Conservation (phyloP, 2,113 vertebrate species). For the Mola mola region DNA sequence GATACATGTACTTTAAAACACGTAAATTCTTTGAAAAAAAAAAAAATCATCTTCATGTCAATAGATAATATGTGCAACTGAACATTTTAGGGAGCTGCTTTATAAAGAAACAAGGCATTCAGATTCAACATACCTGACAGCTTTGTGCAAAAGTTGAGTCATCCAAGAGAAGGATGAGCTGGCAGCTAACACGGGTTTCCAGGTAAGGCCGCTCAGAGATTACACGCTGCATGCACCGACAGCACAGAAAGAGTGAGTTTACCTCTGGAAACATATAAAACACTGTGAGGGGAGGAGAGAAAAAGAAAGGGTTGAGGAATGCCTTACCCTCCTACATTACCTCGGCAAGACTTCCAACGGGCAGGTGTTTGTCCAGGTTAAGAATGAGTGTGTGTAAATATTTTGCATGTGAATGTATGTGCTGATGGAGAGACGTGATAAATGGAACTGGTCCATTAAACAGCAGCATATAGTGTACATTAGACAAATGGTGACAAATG, state of each 20-base stretch:
- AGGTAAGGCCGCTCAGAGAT: too few species aligned
- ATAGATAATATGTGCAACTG: too few species aligned
- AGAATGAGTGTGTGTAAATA: conserved; percentile 6
- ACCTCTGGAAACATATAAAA: conserved; percentile 46
- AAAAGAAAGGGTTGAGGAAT: conserved; percentile 48
- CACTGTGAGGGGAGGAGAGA: conserved; percentile 57
- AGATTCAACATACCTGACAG: not conserved
- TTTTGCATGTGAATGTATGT: conserved; percentile 16
- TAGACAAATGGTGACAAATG: conserved; percentile 2
- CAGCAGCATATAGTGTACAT: not conserved
- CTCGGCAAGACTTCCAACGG: conserved; percentile 51
- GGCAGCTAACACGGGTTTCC: too few species aligned
- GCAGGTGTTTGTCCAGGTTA: conserved; percentile 58
- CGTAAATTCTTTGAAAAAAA: not conserved
- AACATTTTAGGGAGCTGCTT: too few species aligned
- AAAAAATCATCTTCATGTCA: too few species aligned
- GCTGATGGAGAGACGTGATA: not conserved
- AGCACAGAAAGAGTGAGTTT: conserved; percentile 22
- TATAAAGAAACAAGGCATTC: too few species aligned
- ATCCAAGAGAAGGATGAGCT: too few species aligned
- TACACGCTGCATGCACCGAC: not conserved
- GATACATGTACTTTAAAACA: not conserved
- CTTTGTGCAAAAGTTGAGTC: too few species aligned
- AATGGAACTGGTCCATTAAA: not conserved
- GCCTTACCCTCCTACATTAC: conserved; percentile 69